Percentiles rank a stretch among this genome's conserved stretches.
Evolutionary conservation across 2,113 vertebrate species (phyloP).

Genomic region (Microtus montanus): DNA sequence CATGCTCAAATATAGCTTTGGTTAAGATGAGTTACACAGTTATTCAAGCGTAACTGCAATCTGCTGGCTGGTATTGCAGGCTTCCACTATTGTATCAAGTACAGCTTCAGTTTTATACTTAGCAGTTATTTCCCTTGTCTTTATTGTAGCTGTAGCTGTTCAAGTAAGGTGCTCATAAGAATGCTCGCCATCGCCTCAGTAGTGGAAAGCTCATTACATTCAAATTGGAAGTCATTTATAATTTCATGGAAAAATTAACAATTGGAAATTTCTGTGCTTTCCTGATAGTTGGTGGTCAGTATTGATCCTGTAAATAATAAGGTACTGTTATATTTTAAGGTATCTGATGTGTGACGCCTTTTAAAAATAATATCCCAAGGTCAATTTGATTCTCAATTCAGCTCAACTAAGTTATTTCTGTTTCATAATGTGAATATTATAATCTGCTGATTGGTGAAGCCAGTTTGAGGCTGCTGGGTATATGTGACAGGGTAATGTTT

Average conservation of each 20-base stretch:
- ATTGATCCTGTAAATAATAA: constrained; percentile 16
- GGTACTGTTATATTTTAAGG: constrained; percentile 22
- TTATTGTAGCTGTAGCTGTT: not conserved
- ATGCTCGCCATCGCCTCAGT: not conserved
- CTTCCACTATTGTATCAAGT: not conserved
- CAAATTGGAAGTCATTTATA: constrained; percentile 44
- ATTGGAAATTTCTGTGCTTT: not conserved
- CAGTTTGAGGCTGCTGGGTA: not conserved
- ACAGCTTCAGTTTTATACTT: not conserved
- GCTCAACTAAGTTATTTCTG: not conserved
- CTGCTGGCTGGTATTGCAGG: not conserved
- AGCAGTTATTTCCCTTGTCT: not conserved
- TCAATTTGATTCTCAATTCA: constrained; percentile 16
- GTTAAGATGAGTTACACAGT: not conserved
- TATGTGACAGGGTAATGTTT: not conserved
- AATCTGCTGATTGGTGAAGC: not conserved
- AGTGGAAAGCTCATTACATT: not conserved
- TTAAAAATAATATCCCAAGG: not conserved
- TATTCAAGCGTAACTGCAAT: not conserved
- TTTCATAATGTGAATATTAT: not conserved
- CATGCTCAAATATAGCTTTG: not conserved
- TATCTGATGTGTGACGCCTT: not conserved
- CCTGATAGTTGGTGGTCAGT: not conserved
- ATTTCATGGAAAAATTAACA: not conserved
- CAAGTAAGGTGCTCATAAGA: not conserved